Evolutionary conservation across 2,797 vertebrate species (phyloP), one percentile per base, ranked within the genome.

Genomic region (Pteronotus mesoamericanus): DNA sequence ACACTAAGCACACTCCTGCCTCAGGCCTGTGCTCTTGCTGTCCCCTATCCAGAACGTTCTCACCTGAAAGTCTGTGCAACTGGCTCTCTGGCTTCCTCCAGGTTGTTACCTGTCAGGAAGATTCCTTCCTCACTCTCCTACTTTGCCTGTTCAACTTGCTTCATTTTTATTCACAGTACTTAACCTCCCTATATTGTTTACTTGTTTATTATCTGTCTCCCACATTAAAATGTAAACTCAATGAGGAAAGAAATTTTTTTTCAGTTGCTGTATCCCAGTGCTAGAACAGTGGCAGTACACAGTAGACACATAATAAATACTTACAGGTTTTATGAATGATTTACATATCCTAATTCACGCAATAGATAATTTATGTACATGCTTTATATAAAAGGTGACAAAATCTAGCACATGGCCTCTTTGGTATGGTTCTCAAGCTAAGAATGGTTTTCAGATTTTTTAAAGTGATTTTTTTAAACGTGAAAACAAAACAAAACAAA

Each of bases 401-500:
- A 80, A 90, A 89, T 90, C 8, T 86, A 68, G 29, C 42, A 22
- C 15, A 32, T 39, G 48, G 39, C n/a, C 53, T 85, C 26, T 83
- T 86, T 68, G 34, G 42, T 69, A 75, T 34, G 21, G 34, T 39
- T n/a, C 74, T 75, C 48, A 42, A 94, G 86, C 68, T 78, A 77
- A 95, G 94, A 92, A 78, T 77, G 9, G 14, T 32, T 89, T 80
- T 92, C 57, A 71, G 7, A 75, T 53, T 89, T 91, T 92, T 78
- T 6, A 83, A 95, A 55, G 61, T 1, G 0, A 84, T 97, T 39
- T 93, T 94, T 91, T 91, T 44, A 48, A 93, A 86, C 78, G n/a
- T 90, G 53, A 94, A 95, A 96, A 82, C 44, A 86, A n/a, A 69
- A 86, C 16, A 86, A 92, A 86, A 74, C 22, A 84, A 87, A 66